Evolutionary conservation across 2,888 invertebrate genomes (phyloP).

Genomic region (Carpatolechia fugitivella): DNA sequence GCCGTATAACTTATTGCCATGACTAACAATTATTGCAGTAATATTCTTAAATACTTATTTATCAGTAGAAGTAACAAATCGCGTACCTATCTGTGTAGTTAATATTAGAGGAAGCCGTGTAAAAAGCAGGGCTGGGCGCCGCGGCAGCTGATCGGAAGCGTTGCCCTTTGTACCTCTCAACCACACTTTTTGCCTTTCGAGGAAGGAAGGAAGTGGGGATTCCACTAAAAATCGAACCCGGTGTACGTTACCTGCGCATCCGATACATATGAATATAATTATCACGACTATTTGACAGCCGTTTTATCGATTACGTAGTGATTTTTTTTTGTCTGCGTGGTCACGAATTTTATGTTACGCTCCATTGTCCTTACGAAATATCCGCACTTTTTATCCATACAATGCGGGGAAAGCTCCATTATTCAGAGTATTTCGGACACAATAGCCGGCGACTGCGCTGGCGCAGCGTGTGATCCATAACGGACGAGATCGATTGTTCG

Average conservation of each 20-base stretch:
- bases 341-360: slow-evolving; percentile 49
- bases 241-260: slow-evolving; percentile 1
- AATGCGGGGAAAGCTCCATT: slow-evolving; percentile 68
- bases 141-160: slow-evolving; percentile 79
- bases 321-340: slow-evolving; percentile 24
- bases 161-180: slow-evolving; percentile 69
- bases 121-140: slow-evolving; percentile 65
- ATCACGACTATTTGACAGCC: not conserved
- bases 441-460: slow-evolving; percentile 64
- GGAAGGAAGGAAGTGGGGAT: slow-evolving; percentile 61
- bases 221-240: slow-evolving; percentile 29
- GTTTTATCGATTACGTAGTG: not conserved
- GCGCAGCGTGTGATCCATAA: slow-evolving; percentile 71
- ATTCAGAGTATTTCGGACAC: slow-evolving; percentile 64
- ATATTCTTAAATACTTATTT: slow-evolving; percentile 25
- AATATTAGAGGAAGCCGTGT: slow-evolving; percentile 72
- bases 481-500: slow-evolving; percentile 64
- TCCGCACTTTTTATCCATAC: slow-evolving; percentile 65
- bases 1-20: too few relatives aligned
- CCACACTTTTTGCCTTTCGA: slow-evolving; percentile 54
- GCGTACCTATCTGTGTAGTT: slow-evolving; percentile 39
- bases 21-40: too few relatives aligned
- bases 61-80: slow-evolving; percentile 39
- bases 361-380: slow-evolving; percentile 66
- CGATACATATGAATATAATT: not conserved